Evolutionary conservation across 2,113 vertebrate genomes (phyloP), one percentile per base, ranked within the genome.

Genomic region (Ailurus styani): DNA sequence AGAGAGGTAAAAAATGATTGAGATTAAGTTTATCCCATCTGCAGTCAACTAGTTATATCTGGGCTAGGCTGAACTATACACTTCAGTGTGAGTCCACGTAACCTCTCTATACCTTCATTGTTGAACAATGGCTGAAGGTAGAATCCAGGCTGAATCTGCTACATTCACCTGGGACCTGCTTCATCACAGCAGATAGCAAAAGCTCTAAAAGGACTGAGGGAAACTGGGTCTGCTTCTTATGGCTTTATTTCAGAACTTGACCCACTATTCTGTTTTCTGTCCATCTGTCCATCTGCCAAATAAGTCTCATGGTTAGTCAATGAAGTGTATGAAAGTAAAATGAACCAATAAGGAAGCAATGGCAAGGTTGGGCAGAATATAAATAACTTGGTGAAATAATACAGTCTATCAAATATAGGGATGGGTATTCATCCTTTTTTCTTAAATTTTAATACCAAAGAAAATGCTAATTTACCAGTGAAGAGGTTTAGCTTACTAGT

Each of bases 301-400:
- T 81, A 18, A 70, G 54, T 86, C 6, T n/a, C 25, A 42, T 52
- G 23, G 42, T 79, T 91, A 47, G 14, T 64, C 50, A 34, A 0
- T 68, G 6, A 13, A 7, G 55, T 17, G 0, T 57, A 4, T 45
- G 78, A 25, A 93, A 93, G 4, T 77, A 17, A 27, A n/a, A 27
- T 90, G 23, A 96, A 31, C 27, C 5, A 7, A 50, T 15, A 40
- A 15, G 18, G 18, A 94, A 93, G 1, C 27, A 54, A n/a, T 55
- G 31, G 9, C 21, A 60, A 87, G 0, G 25, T 17, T 60, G 2
- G 40, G 29, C 7, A 50, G 6, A 88, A 81, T 4, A 47, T 50
- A 95, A 70, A 81, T 64, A 57, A 40, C 62, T 79, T 55, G 7
- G 11, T 27, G 25, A 95, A 87, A 62, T 17, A 87, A 57, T 91